phyloP scores from a whole-genome alignment of 92 coral and sea anemone genomes.

The Zoanthus sociatus region DNA sequence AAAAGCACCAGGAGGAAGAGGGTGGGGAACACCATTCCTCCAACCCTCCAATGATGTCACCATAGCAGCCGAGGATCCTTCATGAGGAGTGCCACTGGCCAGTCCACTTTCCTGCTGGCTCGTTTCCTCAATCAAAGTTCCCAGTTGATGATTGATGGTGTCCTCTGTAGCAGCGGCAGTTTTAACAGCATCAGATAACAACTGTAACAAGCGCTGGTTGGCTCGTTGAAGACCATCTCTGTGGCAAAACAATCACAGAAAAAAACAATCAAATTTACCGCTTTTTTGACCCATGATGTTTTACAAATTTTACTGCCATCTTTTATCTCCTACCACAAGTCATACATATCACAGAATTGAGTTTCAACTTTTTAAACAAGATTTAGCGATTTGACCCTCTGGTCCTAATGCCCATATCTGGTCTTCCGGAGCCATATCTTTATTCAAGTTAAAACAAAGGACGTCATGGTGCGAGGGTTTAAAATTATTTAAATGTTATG shows the following conservation, averaged over 20 bases:
- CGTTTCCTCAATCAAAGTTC: constrained; percentile 91
- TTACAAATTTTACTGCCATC: too few species aligned
- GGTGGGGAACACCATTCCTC: constrained; percentile 65
- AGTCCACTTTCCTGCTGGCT: constrained; percentile 84
- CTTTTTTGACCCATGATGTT: too few species aligned
- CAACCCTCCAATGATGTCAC: constrained; percentile 71
- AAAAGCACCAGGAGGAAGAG: constrained; percentile 70
- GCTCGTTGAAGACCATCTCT: constrained; percentile 87
- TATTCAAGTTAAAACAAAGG: too few species aligned
- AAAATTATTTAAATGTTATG: too few species aligned
- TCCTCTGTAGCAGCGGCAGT: constrained; percentile 92
- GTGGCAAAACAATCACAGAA: not conserved
- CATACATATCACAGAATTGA: too few species aligned
- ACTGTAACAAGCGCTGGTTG: constrained; percentile 81
- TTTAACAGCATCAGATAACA: constrained; percentile 84
- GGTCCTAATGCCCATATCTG: too few species aligned
- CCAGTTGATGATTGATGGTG: constrained; percentile 89
- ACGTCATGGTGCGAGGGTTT: too few species aligned
- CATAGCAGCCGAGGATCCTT: constrained; percentile 76
- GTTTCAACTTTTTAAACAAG: too few species aligned
- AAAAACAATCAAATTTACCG: not conserved
- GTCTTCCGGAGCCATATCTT: too few species aligned
- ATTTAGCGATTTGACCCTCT: too few species aligned
- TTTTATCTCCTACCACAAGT: too few species aligned
- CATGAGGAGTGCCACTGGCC: constrained; percentile 66